These are phyloP conservation scores for Heliornis fulica DNA, from an alignment of 2,113 vertebrate genomes.

Conservation along the genomic window DNA sequence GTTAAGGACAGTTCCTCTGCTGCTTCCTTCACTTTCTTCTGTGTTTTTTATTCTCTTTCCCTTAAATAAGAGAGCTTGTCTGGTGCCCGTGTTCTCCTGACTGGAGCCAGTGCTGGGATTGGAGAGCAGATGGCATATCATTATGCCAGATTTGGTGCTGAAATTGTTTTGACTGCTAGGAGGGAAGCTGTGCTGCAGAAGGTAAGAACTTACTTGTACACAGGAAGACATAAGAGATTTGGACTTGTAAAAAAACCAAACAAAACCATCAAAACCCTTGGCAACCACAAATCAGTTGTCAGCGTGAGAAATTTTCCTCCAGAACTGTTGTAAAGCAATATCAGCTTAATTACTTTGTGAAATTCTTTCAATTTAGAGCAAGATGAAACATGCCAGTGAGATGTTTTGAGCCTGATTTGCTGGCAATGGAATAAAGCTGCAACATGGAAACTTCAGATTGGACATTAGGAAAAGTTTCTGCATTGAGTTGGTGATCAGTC, in stretches of 20 bases:
- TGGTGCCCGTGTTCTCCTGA: conserved; percentile 80
- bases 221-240: background rate
- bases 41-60: background rate
- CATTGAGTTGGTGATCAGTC: too few species aligned
- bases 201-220: conserved; percentile 60
- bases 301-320: background rate
- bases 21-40: background rate
- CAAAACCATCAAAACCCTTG: too few species aligned
- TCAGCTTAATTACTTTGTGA: background rate
- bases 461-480: too few species aligned
- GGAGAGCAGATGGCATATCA: conserved; percentile 88
- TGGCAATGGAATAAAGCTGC: background rate
- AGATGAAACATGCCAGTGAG: background rate
- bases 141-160: conserved; percentile 80
- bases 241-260: background rate
- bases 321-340: background rate
- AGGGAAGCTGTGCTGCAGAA: conserved; percentile 78
- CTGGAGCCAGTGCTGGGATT: conserved; percentile 85
- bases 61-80: conserved; percentile 70
- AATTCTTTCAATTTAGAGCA: background rate
- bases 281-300: background rate
- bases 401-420: background rate
- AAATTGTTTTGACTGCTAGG: conserved; percentile 84
- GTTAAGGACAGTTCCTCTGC: background rate
- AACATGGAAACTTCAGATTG: too few species aligned